Conservation (phyloP, 2,797 vertebrate species). For the Bucorvus abyssinicus region DNA sequence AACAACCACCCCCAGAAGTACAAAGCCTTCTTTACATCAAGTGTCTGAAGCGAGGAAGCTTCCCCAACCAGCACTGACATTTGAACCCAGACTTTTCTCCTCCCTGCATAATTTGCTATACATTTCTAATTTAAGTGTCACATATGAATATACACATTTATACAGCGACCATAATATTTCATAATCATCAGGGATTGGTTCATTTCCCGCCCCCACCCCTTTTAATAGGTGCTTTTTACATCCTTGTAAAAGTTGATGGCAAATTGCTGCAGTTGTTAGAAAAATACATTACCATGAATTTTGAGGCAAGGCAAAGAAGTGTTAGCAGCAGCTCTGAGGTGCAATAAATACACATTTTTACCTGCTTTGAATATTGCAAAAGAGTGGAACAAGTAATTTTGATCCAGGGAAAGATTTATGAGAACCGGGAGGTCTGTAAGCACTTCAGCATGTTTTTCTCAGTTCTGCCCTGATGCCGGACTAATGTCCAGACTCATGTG, state of each 20-base stretch:
- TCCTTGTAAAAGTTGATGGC: background rate
- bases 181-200: conserved; percentile 4
- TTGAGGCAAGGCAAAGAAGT: background rate
- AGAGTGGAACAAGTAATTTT: background rate
- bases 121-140: background rate
- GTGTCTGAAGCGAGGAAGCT: background rate
- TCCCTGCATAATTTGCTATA: background rate
- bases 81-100: conserved; percentile 1
- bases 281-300: conserved; percentile 33
- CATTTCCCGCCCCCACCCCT: background rate
- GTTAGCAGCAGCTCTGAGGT: background rate
- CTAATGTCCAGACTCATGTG: background rate
- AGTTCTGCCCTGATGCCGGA: background rate
- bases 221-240: conserved; percentile 26
- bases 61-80: background rate
- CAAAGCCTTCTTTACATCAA: background rate
- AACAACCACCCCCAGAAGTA: background rate
- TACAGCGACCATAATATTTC: background rate
- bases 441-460: background rate
- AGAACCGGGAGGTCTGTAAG: background rate
- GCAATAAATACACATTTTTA: conserved; percentile 6
- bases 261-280: conserved; percentile 38
- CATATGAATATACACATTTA: background rate
- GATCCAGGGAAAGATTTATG: background rate
- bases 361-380: background rate